Evolutionary conservation across 2,797 vertebrate species (phyloP), one percentile per base, ranked within the genome.

Genomic region (Lepilemur ruficaudatus): DNA sequence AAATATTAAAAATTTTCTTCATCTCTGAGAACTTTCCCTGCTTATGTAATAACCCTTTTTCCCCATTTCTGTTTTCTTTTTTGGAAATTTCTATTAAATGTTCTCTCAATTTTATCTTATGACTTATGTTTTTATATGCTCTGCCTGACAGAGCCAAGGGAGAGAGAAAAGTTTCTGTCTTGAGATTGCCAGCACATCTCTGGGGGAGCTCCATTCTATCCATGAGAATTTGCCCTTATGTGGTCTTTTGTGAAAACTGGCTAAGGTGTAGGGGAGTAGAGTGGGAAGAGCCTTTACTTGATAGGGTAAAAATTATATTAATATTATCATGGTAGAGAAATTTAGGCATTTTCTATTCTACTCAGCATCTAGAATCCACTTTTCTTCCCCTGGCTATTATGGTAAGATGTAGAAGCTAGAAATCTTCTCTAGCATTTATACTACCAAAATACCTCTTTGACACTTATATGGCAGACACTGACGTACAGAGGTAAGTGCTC

Each of bases 1-100:
- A 57, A 63, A 88, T 67, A 23, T 12, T 72, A 50, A 63, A 88
- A 32, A 63, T 75, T 91, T 73, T 82, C 28, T 88, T 25, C n/a
- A 88, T 41, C 30, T 75, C n/a, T 81, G 25, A 76, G 13, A 38
- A 43, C 50, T 20, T 48, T 38, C 4, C 17, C 84, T 65, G 0
- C 88, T 76, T 55, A 55, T 69, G 8, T 30, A 20, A 76, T n/a
- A 10, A 8, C 0, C 18, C 0, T 35, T 35, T 93, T 46, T 30
- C n/a, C 10, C 82, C 3, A 2, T 52, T 84, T 87, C 25, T 30
- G 5, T 65, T 70, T 3, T 50, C 35, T 35, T 57, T 91, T 92
- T 46, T 15, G 38, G 17, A 41, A 79, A 63, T 81, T 17, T 59
- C 4, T 61, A n/a, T 75, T 17, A 73, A 43, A 12, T 5, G 0